Base-by-base conservation (phyloP, 2,888 invertebrate species). In the Fissipunctia ypsillon region DNA sequence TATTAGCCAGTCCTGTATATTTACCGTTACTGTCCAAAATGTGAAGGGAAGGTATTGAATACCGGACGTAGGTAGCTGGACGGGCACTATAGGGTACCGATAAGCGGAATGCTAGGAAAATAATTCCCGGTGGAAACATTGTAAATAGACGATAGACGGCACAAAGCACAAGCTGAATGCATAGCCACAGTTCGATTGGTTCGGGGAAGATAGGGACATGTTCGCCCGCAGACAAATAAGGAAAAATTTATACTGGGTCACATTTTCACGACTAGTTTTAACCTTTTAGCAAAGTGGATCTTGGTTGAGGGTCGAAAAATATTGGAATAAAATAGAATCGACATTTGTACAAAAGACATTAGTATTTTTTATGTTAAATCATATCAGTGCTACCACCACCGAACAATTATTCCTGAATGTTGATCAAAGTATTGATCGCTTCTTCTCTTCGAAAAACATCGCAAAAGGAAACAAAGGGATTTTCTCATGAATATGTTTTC, bases 41-140 rank as follows among this genome's bases (percentile, higher is more conserved):
- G 60, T 65, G 64, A 67, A 41, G 35, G 63, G 56, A 52, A 61
- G 45, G 56, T 64, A 80, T 84, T 80, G 65, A 56, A 71, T 56
- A 61, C 31, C n/a, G 66, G 41, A 73, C 66, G 41, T 50, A 52
- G 41, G 31, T 69, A 52, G 48, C 19, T 35, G 56, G 43, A 25
- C 35, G 35, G n/a, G 16, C 61, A 25, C 16, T 43, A 43, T 60
- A 63, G 68, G 79, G 79, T 79, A 83, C 63, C 64, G 84, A 71
- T 78, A 86, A 85, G 64, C 75, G 82, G 83, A 87, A 87, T 85
- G 79, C 83, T 84, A 80, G 81, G 88, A 87, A 88, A 91, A 91
- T 91, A 88, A 91, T 90, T 90, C 90, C 88, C 90, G 22, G 73
- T 80, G 88, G 91, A 86, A 88, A 84, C 85, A 80, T 80, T 79